Evolutionary conservation across 2,113 vertebrate genomes (phyloP), one percentile per base, ranked within the genome.

Genomic region (Ranitomeya variabilis): DNA sequence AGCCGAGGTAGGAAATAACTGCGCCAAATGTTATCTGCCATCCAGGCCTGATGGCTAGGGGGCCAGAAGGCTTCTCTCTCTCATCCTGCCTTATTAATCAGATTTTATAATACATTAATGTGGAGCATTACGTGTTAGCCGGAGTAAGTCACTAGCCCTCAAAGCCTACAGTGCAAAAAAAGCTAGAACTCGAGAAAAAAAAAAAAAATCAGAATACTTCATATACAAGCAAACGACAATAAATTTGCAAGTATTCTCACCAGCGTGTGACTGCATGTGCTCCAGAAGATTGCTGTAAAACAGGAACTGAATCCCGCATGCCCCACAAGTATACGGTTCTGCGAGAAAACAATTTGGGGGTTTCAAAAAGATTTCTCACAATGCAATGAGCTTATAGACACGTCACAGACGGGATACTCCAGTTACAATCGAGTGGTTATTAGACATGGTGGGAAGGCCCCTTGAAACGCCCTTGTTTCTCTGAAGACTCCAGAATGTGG

Each of bases 251-350:
- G 57, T 26, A 31, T 87, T 78, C 94, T 98, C 95, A 99, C 98
- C 97, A 91, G 98, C 97, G 0, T 99, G 98, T 89, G 98, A 99
- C 96, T 99, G 97, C 98, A 99, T 99, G 95, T 99, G 98, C 94
- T 99, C 98, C 96, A 99, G 95, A 91, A 99, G 97, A 94, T 99
- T 99, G 97, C 96, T 99, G 96, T 99, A 99, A 97, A 99, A 99
- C 95, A 99, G 97, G 96, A 99, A 99, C 97, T 99, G 98, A 95
- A 99, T 99, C 92, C 98, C 98, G 93, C 98, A 99, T 94, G 98
- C 97, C 91, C 98, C 98, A 86, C 98, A 99, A 86, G 97, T 98
- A 95, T 98, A 99, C 91, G 97, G 97, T 93, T 99, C 98, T 99
- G 96, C 90, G 95, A 85, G 73, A 81, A 80, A 87, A 87, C 86